phyloP scores from a whole-genome alignment of 2,113 vertebrate species.

The Anser cygnoides region DNA sequence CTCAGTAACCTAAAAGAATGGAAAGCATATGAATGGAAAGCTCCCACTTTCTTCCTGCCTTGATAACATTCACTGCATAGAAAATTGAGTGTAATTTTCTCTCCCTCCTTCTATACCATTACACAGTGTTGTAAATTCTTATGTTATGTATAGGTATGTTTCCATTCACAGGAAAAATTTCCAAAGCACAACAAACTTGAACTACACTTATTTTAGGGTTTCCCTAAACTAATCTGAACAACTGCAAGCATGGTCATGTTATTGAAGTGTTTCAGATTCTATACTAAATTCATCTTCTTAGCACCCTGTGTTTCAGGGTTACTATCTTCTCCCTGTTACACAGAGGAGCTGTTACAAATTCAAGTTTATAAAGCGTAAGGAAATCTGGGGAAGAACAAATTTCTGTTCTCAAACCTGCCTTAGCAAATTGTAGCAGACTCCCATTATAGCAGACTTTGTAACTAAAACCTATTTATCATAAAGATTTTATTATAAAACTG shows the following conservation, averaged over 20 bases:
- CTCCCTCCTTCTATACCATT: not conserved
- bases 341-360: not conserved
- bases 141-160: not conserved
- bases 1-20: not conserved
- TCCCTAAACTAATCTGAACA: not conserved
- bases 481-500: not conserved
- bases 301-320: not conserved
- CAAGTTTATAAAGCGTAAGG: not conserved
- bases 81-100: not conserved
- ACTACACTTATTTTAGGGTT: not conserved
- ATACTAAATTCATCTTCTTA: not conserved
- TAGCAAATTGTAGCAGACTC: not conserved
- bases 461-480: not conserved
- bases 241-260: not conserved
- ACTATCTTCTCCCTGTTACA: not conserved
- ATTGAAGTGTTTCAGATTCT: not conserved
- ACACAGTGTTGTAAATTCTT: not conserved
- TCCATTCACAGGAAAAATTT: not conserved
- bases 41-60: not conserved
- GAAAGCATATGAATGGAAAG: not conserved
- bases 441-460: not conserved
- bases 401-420: not conserved
- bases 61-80: not conserved
- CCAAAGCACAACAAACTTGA: not conserved
- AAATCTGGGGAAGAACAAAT: not conserved